phyloP scores from a whole-genome alignment of 2,888 invertebrate genomes.

The Thymelicus lineola region DNA sequence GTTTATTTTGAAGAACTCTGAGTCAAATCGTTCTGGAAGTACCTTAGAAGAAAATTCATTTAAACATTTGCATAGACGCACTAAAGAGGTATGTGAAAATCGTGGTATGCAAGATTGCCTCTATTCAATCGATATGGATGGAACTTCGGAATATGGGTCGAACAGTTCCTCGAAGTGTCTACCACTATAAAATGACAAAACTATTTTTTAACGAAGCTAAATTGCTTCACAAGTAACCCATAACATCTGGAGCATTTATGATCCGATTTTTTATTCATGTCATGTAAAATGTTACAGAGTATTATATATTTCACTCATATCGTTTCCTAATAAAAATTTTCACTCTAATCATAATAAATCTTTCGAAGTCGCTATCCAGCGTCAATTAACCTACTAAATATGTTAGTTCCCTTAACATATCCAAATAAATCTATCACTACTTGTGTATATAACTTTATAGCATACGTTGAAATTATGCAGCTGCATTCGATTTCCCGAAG shows the following conservation, averaged over 20 bases:
- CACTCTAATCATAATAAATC: constrained; percentile 37
- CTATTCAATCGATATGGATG: too few species aligned
- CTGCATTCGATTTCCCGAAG: constrained; percentile 29
- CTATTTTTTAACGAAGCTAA: too few species aligned
- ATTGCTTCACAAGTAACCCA: too few species aligned
- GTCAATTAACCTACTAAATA: constrained; percentile 34
- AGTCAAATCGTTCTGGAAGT: too few species aligned
- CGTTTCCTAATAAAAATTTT: constrained; percentile 15
- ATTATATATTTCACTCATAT: neutral
- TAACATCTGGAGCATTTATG: neutral
- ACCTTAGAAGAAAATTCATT: too few species aligned
- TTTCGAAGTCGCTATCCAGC: constrained; percentile 28
- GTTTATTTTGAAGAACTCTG: too few species aligned
- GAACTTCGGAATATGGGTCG: too few species aligned
- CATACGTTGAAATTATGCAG: constrained; percentile 22
- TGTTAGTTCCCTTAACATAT: constrained; percentile 29
- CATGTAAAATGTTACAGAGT: neutral
- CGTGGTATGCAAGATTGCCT: too few species aligned
- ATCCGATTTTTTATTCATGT: neutral
- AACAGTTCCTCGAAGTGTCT: too few species aligned
- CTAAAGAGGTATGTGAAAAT: too few species aligned
- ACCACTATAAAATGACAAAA: too few species aligned
- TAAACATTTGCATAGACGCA: too few species aligned
- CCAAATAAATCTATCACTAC: constrained; percentile 35
- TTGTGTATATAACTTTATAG: constrained; percentile 11